Percentiles rank a stretch among this genome's conserved stretches.
These are phyloP conservation scores for Oreochromis tanganicae DNA, from an alignment of 2,113 vertebrate genomes.

Conservation along the genomic window DNA sequence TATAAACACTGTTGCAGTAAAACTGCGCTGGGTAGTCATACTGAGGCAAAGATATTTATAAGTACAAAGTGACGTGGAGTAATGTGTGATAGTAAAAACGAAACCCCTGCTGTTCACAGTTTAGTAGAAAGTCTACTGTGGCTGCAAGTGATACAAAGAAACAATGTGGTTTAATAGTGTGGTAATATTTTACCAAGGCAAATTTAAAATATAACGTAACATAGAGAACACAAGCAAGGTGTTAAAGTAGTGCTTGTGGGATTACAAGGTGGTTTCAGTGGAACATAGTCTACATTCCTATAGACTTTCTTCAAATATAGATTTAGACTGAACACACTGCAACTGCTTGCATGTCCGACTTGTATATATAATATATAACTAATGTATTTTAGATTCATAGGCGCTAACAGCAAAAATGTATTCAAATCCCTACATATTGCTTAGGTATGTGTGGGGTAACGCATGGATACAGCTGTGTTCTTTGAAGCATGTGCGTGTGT, in stretches of 20 bases:
- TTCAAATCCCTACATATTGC: conserved; percentile 5
- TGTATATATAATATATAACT: background rate
- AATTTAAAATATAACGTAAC: conserved; percentile 8
- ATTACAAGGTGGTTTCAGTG: background rate
- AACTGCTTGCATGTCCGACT: background rate
- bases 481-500: background rate
- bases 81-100: conserved; percentile 21
- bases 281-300: background rate
- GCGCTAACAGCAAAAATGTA: background rate
- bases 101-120: conserved; percentile 18
- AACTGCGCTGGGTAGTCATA: background rate
- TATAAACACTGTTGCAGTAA: conserved; percentile 37
- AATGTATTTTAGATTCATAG: background rate
- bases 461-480: background rate
- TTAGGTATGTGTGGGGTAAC: background rate
- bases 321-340: background rate
- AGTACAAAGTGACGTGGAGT: conserved; percentile 2
- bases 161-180: conserved; percentile 1
- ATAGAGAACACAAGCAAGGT: background rate
- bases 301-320: background rate
- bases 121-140: background rate
- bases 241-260: background rate
- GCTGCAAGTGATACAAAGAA: background rate
- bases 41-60: conserved; percentile 24
- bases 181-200: conserved; percentile 12